Evolutionary conservation across 2,113 vertebrate species (phyloP).

Genomic region (Pavo muticus): DNA sequence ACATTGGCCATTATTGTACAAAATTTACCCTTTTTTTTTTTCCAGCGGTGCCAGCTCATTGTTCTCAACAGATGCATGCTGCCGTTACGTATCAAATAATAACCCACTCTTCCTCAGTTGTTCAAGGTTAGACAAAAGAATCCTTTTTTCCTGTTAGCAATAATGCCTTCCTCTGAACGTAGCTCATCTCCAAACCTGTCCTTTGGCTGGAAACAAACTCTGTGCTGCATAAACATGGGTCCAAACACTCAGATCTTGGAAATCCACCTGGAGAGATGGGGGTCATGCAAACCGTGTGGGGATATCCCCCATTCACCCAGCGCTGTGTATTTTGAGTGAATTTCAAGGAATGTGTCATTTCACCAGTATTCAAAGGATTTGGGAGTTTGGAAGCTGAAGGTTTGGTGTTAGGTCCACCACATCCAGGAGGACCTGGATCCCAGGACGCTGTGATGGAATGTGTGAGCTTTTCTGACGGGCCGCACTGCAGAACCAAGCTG

Average conservation of each 20-base stretch:
- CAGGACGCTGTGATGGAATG: background rate
- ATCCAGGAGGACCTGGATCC: no score
- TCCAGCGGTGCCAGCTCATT: background rate
- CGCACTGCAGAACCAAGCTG: background rate
- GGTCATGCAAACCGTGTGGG: background rate
- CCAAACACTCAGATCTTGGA: background rate
- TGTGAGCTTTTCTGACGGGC: background rate
- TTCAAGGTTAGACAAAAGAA: background rate
- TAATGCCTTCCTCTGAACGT: background rate
- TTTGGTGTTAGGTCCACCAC: background rate
- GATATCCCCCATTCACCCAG: rapidly evolving
- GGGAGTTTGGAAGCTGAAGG: background rate
- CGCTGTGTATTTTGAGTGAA: background rate
- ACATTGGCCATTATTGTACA: background rate
- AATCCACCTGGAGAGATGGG: background rate
- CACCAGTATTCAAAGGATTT: background rate
- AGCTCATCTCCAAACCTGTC: background rate
- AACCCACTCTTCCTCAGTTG: conserved; percentile 2
- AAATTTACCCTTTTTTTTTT: background rate
- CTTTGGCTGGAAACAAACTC: background rate
- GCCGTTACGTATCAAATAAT: background rate
- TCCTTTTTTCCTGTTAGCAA: background rate
- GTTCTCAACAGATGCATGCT: background rate
- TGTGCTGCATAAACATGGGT: background rate
- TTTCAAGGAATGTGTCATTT: background rate